Conservation (phyloP, 2,888 invertebrate species). For the Epiblema foenella region DNA sequence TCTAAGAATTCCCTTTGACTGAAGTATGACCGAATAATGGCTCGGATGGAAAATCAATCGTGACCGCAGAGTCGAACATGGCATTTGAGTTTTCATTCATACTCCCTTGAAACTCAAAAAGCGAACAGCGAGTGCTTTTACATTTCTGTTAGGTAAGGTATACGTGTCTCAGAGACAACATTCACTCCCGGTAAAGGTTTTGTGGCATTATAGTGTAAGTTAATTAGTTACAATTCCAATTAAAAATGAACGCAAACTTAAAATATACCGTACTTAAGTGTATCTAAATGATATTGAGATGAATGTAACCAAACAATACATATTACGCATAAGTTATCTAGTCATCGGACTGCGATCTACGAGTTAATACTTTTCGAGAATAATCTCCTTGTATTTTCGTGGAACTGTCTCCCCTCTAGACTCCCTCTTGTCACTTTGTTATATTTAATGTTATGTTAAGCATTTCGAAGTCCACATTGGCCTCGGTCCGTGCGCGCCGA, state of each 20-base stretch:
- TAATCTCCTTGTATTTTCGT: too few species aligned
- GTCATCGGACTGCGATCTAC: too few species aligned
- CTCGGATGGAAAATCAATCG: conserved; percentile 31
- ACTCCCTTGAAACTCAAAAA: conserved; percentile 10
- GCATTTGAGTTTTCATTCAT: conserved; percentile 16
- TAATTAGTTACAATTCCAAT: not conserved
- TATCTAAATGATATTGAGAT: too few species aligned
- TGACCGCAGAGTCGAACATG: conserved; percentile 16
- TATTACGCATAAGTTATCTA: conserved; percentile 9
- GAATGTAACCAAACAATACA: not conserved
- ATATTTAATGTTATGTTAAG: conserved; percentile 8
- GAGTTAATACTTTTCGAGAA: too few species aligned
- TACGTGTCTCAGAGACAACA: not conserved
- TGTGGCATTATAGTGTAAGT: not conserved
- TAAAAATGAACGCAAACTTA: too few species aligned
- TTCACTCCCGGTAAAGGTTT: not conserved
- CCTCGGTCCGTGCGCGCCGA: conserved; percentile 10
- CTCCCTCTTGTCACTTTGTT: not conserved
- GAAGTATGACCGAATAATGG: conserved; percentile 39
- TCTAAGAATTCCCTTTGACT: conserved; percentile 32
- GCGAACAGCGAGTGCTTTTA: conserved; percentile 5
- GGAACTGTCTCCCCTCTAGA: too few species aligned
- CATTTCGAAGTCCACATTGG: conserved; percentile 18
- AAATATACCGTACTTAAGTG: not conserved
- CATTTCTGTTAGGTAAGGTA: not conserved